phyloP scores from a whole-genome alignment of 2,797 vertebrate species.

The Amblyraja radiata region DNA sequence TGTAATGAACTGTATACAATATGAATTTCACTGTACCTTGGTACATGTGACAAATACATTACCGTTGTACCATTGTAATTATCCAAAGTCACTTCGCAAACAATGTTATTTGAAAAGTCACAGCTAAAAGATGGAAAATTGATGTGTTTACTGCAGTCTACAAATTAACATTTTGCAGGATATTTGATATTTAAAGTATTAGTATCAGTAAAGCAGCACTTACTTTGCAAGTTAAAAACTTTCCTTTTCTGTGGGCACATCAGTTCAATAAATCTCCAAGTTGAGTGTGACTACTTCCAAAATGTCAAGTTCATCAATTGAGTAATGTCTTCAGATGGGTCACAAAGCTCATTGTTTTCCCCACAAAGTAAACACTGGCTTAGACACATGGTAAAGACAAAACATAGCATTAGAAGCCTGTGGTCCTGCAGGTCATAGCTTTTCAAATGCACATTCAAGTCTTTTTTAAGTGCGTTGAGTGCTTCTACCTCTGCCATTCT shows the following conservation, averaged over 20 bases:
- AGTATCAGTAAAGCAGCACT: neutral
- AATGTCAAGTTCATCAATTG: neutral
- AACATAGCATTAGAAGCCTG: too few relatives aligned
- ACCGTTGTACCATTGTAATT: too few relatives aligned
- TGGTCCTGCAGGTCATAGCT: too few relatives aligned
- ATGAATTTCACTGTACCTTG: too few relatives aligned
- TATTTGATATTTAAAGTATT: neutral
- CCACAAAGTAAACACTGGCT: neutral
- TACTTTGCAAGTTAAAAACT: neutral
- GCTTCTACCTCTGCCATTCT: too few relatives aligned
- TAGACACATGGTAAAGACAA: neutral
- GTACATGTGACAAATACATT: too few relatives aligned
- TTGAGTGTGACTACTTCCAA: neutral
- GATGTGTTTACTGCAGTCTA: neutral
- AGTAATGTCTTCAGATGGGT: neutral
- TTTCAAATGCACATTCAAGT: too few relatives aligned
- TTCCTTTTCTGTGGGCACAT: neutral
- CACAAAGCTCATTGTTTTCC: neutral
- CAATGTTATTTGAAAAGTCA: neutral
- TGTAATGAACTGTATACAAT: too few relatives aligned
- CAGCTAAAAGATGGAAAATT: neutral
- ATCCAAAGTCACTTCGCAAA: neutral
- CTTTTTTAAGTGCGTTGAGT: too few relatives aligned
- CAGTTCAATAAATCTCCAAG: neutral
- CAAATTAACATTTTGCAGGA: neutral